phyloP scores from a whole-genome alignment of 2,797 vertebrate genomes.

The Coluber constrictor region DNA sequence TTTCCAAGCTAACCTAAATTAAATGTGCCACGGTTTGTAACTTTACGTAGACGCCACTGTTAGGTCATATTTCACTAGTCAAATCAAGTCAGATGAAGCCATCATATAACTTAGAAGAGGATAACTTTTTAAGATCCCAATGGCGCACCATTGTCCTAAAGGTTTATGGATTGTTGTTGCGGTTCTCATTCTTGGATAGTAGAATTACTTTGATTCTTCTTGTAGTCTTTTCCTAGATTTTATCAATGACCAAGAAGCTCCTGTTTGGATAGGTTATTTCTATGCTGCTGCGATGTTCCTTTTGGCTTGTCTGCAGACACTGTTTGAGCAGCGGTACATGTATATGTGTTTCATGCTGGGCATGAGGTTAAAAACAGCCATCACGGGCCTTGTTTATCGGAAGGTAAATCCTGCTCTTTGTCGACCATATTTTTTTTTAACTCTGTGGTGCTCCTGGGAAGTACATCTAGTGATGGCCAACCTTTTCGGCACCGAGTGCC shows the following conservation, averaged over 20 bases:
- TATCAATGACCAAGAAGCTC: conserved; percentile 76
- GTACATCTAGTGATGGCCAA: not conserved
- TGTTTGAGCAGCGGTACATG: conserved; percentile 91
- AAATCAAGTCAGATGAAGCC: not conserved
- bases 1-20: not conserved
- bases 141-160: not conserved
- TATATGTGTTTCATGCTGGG: conserved; percentile 88
- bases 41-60: not conserved
- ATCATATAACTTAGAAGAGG: not conserved
- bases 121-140: not conserved
- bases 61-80: not conserved
- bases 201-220: not conserved
- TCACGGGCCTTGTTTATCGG: conserved; percentile 90
- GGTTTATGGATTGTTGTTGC: not conserved
- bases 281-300: conserved; percentile 85
- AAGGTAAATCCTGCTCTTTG: conserved; percentile 77
- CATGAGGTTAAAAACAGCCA: conserved; percentile 86
- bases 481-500: no score
- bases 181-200: no score
- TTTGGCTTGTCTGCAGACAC: conserved; percentile 86
- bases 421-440: not conserved
- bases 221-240: conserved; percentile 87
- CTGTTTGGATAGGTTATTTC: conserved; percentile 87
- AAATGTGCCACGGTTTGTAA: not conserved
- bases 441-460: not conserved